Evolutionary conservation across 1,140 invertebrate genomes (phyloP).

Genomic region (Drosophila repleta): DNA sequence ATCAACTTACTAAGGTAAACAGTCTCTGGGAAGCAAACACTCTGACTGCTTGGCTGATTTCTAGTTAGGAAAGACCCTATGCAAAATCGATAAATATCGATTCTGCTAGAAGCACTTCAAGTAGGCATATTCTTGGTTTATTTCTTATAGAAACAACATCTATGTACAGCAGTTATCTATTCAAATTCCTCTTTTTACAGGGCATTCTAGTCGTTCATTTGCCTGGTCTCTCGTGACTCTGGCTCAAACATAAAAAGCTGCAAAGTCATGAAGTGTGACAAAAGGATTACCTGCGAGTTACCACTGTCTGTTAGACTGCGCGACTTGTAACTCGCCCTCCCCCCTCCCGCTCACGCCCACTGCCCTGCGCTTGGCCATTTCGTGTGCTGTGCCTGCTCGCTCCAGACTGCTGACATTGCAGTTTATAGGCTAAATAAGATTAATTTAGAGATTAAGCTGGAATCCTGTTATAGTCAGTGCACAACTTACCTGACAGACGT

Average conservation of each 20-base stretch:
- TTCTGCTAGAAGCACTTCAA: too few relatives aligned
- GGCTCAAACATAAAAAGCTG: constrained; percentile 40
- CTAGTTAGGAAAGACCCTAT: too few relatives aligned
- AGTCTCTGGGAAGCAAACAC: too few relatives aligned
- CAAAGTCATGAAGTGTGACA: constrained; percentile 73
- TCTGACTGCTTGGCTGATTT: too few relatives aligned
- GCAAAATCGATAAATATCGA: neutral
- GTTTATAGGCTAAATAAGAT: constrained; percentile 74
- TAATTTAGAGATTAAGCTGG: constrained; percentile 68
- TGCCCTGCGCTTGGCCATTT: neutral
- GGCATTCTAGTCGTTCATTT: neutral
- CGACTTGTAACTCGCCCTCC: neutral
- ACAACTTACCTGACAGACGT: too few relatives aligned
- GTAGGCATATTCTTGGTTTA: too few relatives aligned
- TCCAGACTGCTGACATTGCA: constrained; percentile 32
- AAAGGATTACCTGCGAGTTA: constrained; percentile 74
- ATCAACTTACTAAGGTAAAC: too few relatives aligned
- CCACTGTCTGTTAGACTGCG: constrained; percentile 27
- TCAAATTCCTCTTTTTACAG: too few relatives aligned
- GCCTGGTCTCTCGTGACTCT: neutral
- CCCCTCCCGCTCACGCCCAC: neutral
- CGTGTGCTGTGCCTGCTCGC: neutral
- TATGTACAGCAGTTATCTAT: too few relatives aligned
- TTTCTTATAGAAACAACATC: too few relatives aligned
- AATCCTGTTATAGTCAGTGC: neutral